Evolutionary conservation across 2,113 vertebrate genomes (phyloP), one percentile per base, ranked within the genome.

Genomic region (Pseudorhombus dupliciocellatus): DNA sequence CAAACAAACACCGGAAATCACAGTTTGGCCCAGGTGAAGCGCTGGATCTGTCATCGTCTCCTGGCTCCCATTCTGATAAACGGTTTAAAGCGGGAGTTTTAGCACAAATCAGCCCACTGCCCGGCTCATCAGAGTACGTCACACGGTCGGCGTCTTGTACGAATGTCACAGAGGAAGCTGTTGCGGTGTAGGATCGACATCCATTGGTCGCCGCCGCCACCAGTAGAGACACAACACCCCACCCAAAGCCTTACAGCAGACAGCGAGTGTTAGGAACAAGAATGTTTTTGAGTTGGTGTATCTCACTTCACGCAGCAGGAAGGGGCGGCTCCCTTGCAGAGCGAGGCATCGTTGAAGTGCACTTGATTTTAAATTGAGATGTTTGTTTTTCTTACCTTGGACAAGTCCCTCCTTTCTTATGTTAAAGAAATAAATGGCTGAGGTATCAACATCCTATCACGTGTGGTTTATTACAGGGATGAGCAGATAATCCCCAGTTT

Each of bases 401-500:
- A 87, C 82, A 89, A 87, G 83, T 83, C 72, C 80, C 79, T 84
- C 89, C 74, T 91, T 92, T 91, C 78, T 91, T 85, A 87, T 90
- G 84, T 90, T 90, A 77, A 78, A 91, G 85, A 93, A 90, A 94
- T 94, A 94, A 94, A 94, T 88, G 85, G 83, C 87, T 88, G 86
- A 90, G 87, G 87, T 84, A 68, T 55, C 65, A 85, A 81, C 50
- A 16, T 54, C 30, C 34, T 25, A 25, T 66, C 37, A 53, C 4
- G 59, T 67, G 46, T 80, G 44, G 37, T 40, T 28, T 16, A 4
- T 73, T 77, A 8, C 51, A 66, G 11, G 14, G 16, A 25, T 8
- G 7, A 20, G 5, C 2, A 8, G 25, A n/a, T n/a, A n/a, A n/a
- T n/a, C n/a, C n/a, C n/a, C n/a, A n/a, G n/a, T n/a, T n/a, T n/a